Evolutionary conservation across 2,113 vertebrate genomes (phyloP).

Genomic region (Ciconia boyciana): DNA sequence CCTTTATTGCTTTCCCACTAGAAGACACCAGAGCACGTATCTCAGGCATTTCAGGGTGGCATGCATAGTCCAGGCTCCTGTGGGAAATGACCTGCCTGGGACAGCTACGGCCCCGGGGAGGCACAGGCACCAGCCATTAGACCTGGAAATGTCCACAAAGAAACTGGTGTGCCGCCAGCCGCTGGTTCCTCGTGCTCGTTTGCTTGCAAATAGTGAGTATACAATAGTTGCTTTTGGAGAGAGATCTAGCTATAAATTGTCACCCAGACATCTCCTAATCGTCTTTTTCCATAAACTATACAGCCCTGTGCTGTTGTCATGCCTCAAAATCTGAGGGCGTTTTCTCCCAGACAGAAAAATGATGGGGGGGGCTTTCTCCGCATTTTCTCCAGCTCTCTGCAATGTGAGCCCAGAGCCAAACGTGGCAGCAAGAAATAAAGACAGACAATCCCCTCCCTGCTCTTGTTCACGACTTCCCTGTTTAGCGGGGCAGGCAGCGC

Average conservation of each 20-base stretch:
- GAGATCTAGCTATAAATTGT: background rate
- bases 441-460: background rate
- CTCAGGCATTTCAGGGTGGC: background rate
- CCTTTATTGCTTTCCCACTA: background rate
- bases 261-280: background rate
- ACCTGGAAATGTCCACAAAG: background rate
- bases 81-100: background rate
- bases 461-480: fast-evolving
- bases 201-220: background rate
- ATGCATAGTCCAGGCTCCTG: fast-evolving
- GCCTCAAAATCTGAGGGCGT: background rate
- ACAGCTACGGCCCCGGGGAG: fast-evolving
- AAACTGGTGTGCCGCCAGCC: background rate
- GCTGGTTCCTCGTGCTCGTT: fast-evolving
- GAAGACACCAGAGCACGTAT: background rate
- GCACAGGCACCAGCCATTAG: background rate
- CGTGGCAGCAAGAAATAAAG: background rate
- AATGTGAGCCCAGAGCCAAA: background rate
- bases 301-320: background rate
- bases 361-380: background rate
- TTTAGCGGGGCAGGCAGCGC: background rate
- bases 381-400: background rate
- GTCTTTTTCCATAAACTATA: background rate
- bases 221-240: background rate
- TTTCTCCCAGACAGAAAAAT: background rate